Evolutionary conservation across 2,797 vertebrate species (phyloP).

Genomic region (Phylloscopus collybita): DNA sequence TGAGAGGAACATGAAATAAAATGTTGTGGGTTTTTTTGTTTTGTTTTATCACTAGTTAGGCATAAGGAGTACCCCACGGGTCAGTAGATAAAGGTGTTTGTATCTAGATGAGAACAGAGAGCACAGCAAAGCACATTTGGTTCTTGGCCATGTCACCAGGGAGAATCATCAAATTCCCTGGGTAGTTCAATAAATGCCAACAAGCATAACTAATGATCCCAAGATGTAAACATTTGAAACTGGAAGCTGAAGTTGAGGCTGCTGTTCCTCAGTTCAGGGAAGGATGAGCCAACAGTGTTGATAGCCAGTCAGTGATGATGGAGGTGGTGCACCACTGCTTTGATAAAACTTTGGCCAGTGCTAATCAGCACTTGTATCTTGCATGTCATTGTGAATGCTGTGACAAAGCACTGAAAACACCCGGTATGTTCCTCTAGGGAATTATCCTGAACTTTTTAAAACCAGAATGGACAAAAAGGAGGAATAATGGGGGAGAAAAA

Average conservation of each 20-base stretch:
- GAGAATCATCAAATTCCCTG: neutral
- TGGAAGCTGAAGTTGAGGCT: neutral
- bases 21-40: neutral
- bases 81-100: neutral
- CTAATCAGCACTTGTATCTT: too few species aligned
- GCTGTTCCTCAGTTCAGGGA: neutral
- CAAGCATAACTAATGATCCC: neutral
- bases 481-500: neutral
- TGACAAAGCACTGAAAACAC: neutral
- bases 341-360: neutral
- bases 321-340: neutral
- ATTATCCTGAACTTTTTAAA: neutral
- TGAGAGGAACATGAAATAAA: neutral
- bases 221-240: neutral
- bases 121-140: neutral
- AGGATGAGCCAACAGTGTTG: neutral
- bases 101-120: neutral
- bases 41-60: neutral
- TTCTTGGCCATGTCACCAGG: neutral
- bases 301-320: neutral
- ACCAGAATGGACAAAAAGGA: neutral
- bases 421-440: neutral
- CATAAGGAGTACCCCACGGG: too few species aligned
- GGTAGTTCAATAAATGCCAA: neutral
- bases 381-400: rapidly evolving